phyloP scores from a whole-genome alignment of 2,113 vertebrate genomes.

The Mesoclemmys tuberculata region DNA sequence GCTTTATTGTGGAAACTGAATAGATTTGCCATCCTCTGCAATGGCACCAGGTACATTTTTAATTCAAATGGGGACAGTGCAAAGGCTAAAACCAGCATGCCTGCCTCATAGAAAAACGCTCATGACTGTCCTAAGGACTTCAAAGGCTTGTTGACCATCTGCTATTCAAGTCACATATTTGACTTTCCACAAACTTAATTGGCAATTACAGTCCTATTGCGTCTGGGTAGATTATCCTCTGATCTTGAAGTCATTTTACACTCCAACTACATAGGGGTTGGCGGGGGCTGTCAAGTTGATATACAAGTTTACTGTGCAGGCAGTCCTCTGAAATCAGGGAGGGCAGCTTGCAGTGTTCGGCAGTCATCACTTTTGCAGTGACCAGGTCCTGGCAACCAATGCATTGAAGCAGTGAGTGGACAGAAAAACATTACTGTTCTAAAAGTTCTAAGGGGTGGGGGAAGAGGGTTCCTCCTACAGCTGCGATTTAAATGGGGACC shows the following conservation, averaged over 20 bases:
- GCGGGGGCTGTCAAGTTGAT: background rate
- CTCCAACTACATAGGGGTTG: background rate
- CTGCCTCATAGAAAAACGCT: background rate
- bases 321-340: background rate
- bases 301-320: background rate
- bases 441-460: background rate
- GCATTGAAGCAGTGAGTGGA: background rate
- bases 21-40: background rate
- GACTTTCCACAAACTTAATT: background rate
- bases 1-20: background rate
- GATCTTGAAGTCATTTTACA: background rate
- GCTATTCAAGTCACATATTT: background rate
- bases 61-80: background rate
- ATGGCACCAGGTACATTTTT: background rate
- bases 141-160: rapidly evolving
- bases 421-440: background rate
- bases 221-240: background rate
- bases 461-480: background rate
- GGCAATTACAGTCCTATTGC: background rate
- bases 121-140: background rate
- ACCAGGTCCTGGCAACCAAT: background rate
- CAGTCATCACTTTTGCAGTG: slow-evolving; percentile 6
- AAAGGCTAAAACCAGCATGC: background rate
- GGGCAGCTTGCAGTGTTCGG: background rate
- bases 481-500: background rate